phyloP scores from a whole-genome alignment of 92 coral and sea anemone genomes.

The Heliopora coerulea region DNA sequence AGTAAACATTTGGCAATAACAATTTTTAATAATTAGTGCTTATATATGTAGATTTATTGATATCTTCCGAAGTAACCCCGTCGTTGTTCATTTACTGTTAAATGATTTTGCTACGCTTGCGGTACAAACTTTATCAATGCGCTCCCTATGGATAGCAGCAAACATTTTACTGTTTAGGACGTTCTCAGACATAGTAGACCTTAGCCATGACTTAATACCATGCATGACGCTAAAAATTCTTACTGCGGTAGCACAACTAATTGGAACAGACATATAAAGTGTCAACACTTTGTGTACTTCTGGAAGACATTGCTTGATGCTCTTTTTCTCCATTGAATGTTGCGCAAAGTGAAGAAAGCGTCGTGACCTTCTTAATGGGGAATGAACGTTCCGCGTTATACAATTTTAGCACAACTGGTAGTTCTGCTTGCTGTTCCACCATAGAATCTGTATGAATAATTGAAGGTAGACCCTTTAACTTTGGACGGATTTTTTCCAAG shows the following conservation, averaged over 20 bases:
- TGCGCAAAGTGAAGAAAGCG: constrained; percentile 20
- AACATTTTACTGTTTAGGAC: constrained; percentile 22
- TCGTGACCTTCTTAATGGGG: constrained; percentile 33
- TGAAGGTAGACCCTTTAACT: no score
- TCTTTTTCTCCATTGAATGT: constrained; percentile 23
- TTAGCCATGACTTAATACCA: constrained; percentile 16
- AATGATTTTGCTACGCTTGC: background rate
- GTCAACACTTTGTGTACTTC: constrained; percentile 20
- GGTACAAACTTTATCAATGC: constrained; percentile 10
- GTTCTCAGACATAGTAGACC: constrained; percentile 22
- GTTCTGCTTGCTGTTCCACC: constrained; percentile 14
- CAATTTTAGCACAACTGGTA: constrained; percentile 15
- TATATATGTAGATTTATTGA: no score
- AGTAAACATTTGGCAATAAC: no score
- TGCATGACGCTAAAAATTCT: constrained; percentile 22
- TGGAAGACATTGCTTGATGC: constrained; percentile 24
- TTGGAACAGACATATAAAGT: background rate
- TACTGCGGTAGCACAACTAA: constrained; percentile 12
- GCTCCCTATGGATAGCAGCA: constrained; percentile 3
- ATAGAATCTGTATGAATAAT: constrained; percentile 10
- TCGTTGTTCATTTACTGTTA: constrained; percentile 7
- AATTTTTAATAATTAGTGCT: no score
- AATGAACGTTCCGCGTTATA: constrained; percentile 9
- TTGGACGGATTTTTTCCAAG: no score
- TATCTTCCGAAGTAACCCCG: background rate